Percentiles rank a stretch among this genome's conserved stretches.
phyloP scores from a whole-genome alignment of 2,797 vertebrate species.

The Sitta carolinensis region DNA sequence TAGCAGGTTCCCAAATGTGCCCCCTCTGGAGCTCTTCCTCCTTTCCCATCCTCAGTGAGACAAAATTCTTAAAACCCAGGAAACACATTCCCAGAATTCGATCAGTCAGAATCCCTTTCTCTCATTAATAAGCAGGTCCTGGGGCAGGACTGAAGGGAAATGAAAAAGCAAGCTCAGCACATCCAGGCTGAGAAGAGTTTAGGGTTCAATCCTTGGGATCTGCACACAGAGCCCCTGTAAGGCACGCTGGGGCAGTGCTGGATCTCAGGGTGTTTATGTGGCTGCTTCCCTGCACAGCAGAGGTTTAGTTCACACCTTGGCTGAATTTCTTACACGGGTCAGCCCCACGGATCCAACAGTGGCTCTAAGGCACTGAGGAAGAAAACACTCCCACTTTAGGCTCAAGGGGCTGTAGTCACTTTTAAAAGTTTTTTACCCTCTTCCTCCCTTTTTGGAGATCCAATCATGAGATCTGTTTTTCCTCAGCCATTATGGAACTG shows the following conservation, averaged over 20 bases:
- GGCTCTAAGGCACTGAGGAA: not conserved
- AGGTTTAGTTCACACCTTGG: not conserved
- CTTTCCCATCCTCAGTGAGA: not conserved
- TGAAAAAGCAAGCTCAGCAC: not conserved
- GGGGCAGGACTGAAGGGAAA: not conserved
- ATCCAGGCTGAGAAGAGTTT: not conserved
- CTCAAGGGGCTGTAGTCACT: not conserved
- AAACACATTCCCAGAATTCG: not conserved
- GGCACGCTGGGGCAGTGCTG: not conserved
- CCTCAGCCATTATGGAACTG: not conserved
- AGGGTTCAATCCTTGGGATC: not conserved
- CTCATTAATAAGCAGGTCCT: not conserved
- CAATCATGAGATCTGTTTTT: fast-evolving
- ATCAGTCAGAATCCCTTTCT: not conserved
- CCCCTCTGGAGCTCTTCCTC: not conserved
- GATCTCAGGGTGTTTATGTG: not conserved
- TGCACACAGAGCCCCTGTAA: not conserved
- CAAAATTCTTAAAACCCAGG: not conserved
- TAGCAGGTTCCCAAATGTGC: not conserved
- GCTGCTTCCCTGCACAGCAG: not conserved
- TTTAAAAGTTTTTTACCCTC: not conserved
- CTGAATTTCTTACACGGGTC: not conserved
- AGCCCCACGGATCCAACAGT: not conserved
- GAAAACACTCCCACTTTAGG: not conserved
- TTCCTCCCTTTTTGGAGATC: not conserved